Percentiles rank a stretch among this genome's conserved stretches.
Evolutionary conservation across 2,113 vertebrate genomes (phyloP).

Genomic region (Chlorodrepanis virens): DNA sequence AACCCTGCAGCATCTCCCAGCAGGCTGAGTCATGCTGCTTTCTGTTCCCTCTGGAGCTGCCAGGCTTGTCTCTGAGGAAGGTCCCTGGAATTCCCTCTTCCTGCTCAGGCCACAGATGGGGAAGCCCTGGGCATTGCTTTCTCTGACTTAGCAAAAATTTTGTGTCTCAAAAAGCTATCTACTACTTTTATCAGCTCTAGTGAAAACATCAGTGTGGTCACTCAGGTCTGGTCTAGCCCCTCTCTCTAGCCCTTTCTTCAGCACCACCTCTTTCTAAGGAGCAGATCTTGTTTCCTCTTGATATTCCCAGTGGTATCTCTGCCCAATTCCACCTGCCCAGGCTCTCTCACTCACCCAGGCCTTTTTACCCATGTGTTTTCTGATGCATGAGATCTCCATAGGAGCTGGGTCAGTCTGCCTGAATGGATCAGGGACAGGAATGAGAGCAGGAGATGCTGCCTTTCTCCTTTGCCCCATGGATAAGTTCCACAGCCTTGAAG

Average conservation of each 20-base stretch:
- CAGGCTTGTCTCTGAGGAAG: neutral
- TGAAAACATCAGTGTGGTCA: neutral
- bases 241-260: neutral
- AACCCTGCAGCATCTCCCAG: neutral
- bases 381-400: neutral
- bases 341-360: fast-evolving
- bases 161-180: neutral
- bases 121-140: neutral
- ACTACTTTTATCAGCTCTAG: neutral
- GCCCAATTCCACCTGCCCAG: neutral
- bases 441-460: neutral
- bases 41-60: neutral
- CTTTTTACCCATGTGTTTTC: neutral
- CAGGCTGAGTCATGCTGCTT: neutral
- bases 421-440: neutral
- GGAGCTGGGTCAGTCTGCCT: neutral
- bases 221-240: neutral
- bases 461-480: neutral
- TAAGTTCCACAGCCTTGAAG: neutral
- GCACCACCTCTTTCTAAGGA: neutral
- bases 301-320: neutral
- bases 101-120: neutral
- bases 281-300: neutral
- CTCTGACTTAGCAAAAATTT: neutral
- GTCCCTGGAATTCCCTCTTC: neutral